phyloP scores from a whole-genome alignment of 2,888 invertebrate genomes.

The Caenorhabditis panamensis region DNA sequence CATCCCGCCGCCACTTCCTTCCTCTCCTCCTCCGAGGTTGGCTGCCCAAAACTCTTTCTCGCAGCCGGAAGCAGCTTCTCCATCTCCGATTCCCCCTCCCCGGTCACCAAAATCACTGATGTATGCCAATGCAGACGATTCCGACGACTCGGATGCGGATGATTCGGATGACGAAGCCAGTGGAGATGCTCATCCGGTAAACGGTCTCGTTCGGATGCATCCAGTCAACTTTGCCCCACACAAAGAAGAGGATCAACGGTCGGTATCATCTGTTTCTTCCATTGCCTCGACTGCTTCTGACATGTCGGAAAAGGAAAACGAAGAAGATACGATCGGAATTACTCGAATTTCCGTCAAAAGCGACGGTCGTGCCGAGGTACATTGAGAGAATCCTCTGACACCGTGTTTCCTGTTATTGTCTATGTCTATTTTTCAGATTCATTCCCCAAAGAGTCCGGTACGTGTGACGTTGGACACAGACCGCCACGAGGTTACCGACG shows the following conservation, averaged over 20 bases:
- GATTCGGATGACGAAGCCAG: slow-evolving; percentile 48
- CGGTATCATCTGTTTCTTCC: slow-evolving; percentile 24
- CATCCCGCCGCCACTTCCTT: slow-evolving; percentile 53
- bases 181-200: slow-evolving; percentile 34
- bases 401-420: slow-evolving; percentile 3
- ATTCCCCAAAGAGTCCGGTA: slow-evolving; percentile 54
- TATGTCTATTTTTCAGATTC: slow-evolving; percentile 47
- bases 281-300: slow-evolving; percentile 27
- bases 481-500: slow-evolving; percentile 55
- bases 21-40: slow-evolving; percentile 36
- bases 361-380: slow-evolving; percentile 58
- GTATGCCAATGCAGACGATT: slow-evolving; percentile 52
- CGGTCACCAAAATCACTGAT: slow-evolving; percentile 51
- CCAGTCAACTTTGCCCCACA: slow-evolving; percentile 53
- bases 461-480: slow-evolving; percentile 52
- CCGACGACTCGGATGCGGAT: slow-evolving; percentile 20
- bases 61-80: slow-evolving; percentile 22
- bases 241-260: slow-evolving; percentile 28
- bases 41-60: slow-evolving; percentile 10
- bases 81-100: slow-evolving; percentile 54
- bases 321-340: slow-evolving; percentile 32
- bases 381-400: background rate
- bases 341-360: slow-evolving; percentile 61
- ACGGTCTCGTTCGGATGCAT: slow-evolving; percentile 50
- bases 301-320: slow-evolving; percentile 32